Evolutionary conservation across 2,888 invertebrate genomes (phyloP), one percentile per base, ranked within the genome.

Genomic region (Lithophane socia): DNA sequence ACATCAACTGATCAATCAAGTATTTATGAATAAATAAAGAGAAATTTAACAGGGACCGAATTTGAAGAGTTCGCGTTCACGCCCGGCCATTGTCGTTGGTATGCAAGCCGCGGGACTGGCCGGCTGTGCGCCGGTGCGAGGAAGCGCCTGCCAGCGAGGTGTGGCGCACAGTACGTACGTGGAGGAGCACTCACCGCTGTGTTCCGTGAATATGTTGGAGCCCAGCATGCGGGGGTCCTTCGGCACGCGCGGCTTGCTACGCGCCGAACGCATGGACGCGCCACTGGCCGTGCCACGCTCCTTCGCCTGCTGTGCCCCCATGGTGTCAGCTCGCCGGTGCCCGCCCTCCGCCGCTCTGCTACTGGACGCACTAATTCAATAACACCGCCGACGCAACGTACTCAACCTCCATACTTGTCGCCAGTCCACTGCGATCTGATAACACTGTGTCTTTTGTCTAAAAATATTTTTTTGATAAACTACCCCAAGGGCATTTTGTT

Each of bases 291-390:
- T 97, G 92, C 98, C 97, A 94, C 98, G 98, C 97, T 99, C 99
- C 97, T 99, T 99, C 94, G 98, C 98, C 97, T 98, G 99, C 97
- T 99, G 99, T 94, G 99, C 99, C 96, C 99, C 99, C 99, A 99
- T 99, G 94, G 94, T 97, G 85, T 79, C 78, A 79, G 77, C 78
- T 85, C 82, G 84, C 85, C 86, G 87, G 84, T 80, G 76, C 78
- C 80, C 87, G 75, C 86, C 84, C 86, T 86, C 88, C 87, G 87
- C 87, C 83, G 87, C 84, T 80, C 86, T 75, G 87, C 87, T 82
- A 80, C 88, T 80, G 85, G 86, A 86, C 87, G 87, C 91, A 91
- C 92, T 94, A 94, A 93, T 94, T 93, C 91, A 93, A 94, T 94
- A 94, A 93, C 90, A 92, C 89, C 89, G 88, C 78, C 89, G 91